Conservation (phyloP, 2,797 vertebrate species). For the Phalloptychus januarius region DNA sequence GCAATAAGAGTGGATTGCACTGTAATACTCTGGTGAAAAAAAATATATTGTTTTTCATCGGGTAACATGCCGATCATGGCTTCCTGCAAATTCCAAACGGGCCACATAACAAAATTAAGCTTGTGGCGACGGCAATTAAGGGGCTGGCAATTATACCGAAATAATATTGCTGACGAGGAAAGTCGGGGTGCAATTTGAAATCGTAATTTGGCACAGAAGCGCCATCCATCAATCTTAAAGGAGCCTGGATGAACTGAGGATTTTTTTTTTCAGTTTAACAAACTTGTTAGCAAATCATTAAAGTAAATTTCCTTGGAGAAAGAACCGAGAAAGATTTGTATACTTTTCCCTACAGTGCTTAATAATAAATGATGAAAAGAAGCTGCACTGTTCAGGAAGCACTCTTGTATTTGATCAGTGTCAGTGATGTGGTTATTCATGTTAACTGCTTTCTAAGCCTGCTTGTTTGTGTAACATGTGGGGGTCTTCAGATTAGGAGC, state of each 20-base stretch:
- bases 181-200: neutral
- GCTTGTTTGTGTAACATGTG: neutral
- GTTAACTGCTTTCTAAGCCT: neutral
- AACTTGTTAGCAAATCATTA: constrained; percentile 7
- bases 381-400: constrained; percentile 3
- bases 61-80: neutral
- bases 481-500: neutral
- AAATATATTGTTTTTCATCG: neutral
- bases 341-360: neutral
- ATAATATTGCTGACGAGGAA: neutral
- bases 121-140: neutral
- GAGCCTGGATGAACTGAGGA: neutral
- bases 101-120: neutral
- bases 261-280: neutral
- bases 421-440: neutral
- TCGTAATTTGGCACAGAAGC: neutral
- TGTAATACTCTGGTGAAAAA: neutral
- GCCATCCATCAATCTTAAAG: neutral
- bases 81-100: neutral
- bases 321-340: neutral
- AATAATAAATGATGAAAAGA: neutral
- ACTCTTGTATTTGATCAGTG: neutral
- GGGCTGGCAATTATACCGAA: neutral
- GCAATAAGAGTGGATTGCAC: neutral
- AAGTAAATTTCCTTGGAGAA: constrained; percentile 5